phyloP scores from a whole-genome alignment of 2,113 vertebrate species.

The Callipepla californica region DNA sequence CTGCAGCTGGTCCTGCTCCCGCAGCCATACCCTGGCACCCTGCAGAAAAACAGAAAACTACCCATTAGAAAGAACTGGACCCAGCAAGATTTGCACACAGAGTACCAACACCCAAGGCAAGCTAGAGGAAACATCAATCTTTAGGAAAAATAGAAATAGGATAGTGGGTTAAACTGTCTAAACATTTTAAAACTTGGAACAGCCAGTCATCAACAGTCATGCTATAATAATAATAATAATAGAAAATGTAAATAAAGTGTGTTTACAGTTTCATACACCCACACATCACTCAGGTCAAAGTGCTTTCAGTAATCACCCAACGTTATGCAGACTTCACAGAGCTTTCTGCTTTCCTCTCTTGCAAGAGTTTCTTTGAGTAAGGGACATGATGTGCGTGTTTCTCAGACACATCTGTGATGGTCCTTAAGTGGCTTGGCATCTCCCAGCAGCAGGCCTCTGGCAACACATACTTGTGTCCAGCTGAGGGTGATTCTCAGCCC shows the following conservation, averaged over 20 bases:
- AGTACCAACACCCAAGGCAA: background rate
- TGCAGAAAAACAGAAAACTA: slow-evolving; percentile 65
- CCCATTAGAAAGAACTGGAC: slow-evolving; percentile 11
- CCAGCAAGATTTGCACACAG: background rate
- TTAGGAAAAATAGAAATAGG: background rate
- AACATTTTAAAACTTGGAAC: slow-evolving; percentile 35
- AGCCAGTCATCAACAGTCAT: background rate
- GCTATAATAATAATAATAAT: slow-evolving; percentile 17
- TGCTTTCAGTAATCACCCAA: slow-evolving; percentile 1
- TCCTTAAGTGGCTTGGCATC: background rate
- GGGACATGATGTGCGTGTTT: background rate
- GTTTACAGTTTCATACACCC: slow-evolving; percentile 32
- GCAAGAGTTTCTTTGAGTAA: slow-evolving; percentile 4
- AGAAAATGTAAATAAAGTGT: slow-evolving; percentile 48
- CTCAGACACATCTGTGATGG: background rate
- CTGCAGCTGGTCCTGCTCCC: slow-evolving; percentile 84
- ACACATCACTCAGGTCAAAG: slow-evolving; percentile 11
- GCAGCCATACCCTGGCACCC: slow-evolving; percentile 88
- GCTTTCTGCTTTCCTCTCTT: background rate
- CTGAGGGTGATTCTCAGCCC: background rate
- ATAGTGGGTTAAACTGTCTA: background rate
- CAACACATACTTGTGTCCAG: background rate
- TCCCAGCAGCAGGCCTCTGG: background rate
- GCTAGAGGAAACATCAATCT: background rate
- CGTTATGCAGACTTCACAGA: background rate